Evolutionary conservation across 2,888 invertebrate species (phyloP).

Genomic region (Stenchaetothrips biformis): DNA sequence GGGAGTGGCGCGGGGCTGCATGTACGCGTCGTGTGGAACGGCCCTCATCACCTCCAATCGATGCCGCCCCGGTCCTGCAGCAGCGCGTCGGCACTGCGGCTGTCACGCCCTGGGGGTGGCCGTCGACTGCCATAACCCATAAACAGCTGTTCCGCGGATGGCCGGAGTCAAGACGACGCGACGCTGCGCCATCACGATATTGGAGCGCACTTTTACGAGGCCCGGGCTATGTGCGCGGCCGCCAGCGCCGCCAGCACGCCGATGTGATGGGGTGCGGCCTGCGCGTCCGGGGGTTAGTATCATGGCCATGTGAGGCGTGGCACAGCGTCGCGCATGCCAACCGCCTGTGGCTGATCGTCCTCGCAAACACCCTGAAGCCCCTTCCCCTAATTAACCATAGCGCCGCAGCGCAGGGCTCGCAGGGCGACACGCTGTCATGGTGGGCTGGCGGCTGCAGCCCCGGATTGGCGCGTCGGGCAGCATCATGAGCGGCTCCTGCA

Average conservation of each 20-base stretch:
- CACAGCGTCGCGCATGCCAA: too few species aligned
- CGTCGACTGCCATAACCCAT: constrained; percentile 14
- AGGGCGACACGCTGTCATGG: too few species aligned
- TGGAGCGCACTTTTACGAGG: constrained; percentile 13
- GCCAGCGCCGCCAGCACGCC: not conserved
- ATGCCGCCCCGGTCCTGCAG: not conserved
- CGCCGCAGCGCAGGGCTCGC: too few species aligned
- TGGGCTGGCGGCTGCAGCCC: too few species aligned
- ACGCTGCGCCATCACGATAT: constrained; percentile 2
- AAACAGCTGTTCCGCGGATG: not conserved
- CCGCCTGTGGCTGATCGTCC: not conserved
- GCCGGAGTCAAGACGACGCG: not conserved
- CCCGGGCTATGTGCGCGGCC: not conserved
- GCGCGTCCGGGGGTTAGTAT: not conserved
- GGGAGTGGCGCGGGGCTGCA: not conserved
- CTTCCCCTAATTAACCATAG: too few species aligned
- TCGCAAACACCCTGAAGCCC: too few species aligned
- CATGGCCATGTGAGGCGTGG: not conserved
- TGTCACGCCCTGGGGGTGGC: not conserved
- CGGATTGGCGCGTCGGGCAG: too few species aligned
- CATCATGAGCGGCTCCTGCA: too few species aligned
- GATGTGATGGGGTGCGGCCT: not conserved
- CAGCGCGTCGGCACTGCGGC: not conserved
- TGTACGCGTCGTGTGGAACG: not conserved
- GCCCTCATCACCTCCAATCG: not conserved